Conservation (phyloP, 2,797 vertebrate species). For the Eulemur coronatus region DNA sequence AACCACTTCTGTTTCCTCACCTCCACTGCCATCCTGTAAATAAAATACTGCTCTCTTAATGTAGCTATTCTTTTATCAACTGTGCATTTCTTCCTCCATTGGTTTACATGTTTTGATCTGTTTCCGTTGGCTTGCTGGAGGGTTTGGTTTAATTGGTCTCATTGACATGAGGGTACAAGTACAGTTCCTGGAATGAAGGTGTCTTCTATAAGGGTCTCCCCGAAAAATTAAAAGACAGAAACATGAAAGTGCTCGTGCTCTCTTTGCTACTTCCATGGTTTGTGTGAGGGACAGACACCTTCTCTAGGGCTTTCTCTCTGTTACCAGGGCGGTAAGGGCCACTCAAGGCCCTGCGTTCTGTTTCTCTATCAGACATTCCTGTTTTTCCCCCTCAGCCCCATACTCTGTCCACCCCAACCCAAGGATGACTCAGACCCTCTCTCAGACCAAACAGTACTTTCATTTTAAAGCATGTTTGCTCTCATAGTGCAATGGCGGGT, state of each 20-base stretch:
- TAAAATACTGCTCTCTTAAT: background rate
- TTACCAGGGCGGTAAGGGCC: too few species aligned
- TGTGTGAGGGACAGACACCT: background rate
- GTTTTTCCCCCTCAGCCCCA: background rate
- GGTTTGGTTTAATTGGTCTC: background rate
- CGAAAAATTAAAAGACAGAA: background rate
- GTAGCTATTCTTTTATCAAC: background rate
- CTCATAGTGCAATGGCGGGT: background rate
- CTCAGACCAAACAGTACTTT: background rate
- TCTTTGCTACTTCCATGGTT: background rate
- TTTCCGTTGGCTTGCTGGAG: background rate
- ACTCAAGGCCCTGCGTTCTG: rapidly evolving
- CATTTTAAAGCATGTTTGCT: background rate
- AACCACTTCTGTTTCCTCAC: background rate
- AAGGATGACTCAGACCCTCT: background rate
- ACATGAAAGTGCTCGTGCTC: background rate
- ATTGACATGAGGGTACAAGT: background rate
- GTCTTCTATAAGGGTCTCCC: background rate
- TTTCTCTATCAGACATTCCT: background rate
- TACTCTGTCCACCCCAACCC: background rate
- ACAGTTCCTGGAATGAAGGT: background rate
- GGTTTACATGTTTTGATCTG: background rate
- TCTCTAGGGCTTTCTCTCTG: background rate
- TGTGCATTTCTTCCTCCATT: background rate
- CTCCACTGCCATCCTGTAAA: background rate